These are phyloP conservation scores for Xerus rutilus DNA, from an alignment of 2,797 vertebrate species.

Conservation along the genomic window DNA sequence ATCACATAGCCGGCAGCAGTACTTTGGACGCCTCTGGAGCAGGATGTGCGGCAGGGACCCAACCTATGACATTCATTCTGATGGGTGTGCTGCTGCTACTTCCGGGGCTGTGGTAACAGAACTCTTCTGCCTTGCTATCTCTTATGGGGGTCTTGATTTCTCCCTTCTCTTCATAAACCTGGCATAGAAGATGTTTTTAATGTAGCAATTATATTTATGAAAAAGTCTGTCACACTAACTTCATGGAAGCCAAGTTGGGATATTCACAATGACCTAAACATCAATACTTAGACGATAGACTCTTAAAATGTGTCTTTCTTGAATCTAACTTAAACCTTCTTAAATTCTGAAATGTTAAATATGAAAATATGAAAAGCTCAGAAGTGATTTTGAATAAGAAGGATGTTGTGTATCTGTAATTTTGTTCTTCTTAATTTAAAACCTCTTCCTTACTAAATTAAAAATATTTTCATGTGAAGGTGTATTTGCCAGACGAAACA, in stretches of 20 bases:
- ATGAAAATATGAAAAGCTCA: neutral
- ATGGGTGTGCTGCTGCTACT: slow-evolving; percentile 86
- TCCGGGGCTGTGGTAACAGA: slow-evolving; percentile 87
- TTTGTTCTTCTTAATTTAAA: slow-evolving; percentile 57
- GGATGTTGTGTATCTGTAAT: neutral
- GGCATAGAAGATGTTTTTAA: slow-evolving; percentile 60
- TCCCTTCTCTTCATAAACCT: neutral
- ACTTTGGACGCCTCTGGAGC: slow-evolving; percentile 85
- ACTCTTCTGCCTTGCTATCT: slow-evolving; percentile 33
- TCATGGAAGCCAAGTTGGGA: slow-evolving; percentile 62
- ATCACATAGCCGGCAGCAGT: slow-evolving; percentile 85
- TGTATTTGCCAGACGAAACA: slow-evolving; percentile 50
- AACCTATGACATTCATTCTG: slow-evolving; percentile 84
- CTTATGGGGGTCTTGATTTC: slow-evolving; percentile 41
- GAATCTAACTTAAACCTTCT: slow-evolving; percentile 46
- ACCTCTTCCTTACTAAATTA: neutral
- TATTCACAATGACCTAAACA: slow-evolving; percentile 60
- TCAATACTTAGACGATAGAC: neutral
- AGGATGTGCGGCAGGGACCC: slow-evolving; percentile 63
- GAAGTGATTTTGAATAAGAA: slow-evolving; percentile 37
- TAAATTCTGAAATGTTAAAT: slow-evolving; percentile 51
- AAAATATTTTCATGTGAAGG: slow-evolving; percentile 35
- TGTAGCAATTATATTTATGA: slow-evolving; percentile 68
- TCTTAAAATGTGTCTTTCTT: slow-evolving; percentile 33
- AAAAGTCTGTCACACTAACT: slow-evolving; percentile 53